Conservation (phyloP, 2,797 vertebrate genomes). For the Discoglossus pictus region DNA sequence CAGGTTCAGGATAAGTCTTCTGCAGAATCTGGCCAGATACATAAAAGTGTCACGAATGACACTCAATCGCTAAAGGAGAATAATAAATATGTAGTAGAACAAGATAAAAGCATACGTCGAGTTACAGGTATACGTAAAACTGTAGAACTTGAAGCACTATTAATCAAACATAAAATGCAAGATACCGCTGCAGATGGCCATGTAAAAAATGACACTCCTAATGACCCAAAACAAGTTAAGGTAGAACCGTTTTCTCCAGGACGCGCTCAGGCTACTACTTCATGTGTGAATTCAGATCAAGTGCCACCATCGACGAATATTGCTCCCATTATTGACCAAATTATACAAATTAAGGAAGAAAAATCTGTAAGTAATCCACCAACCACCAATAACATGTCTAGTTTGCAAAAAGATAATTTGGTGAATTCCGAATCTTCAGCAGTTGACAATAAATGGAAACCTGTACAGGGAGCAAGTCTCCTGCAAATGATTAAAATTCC, state of each 20-base stretch:
- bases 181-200: conserved; percentile 63
- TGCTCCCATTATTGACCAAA: not conserved
- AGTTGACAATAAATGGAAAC: conserved; percentile 88
- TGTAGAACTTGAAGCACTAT: conserved; percentile 37
- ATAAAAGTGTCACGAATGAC: conserved; percentile 21
- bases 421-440: conserved; percentile 52
- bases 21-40: conserved; percentile 52
- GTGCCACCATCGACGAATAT: not conserved
- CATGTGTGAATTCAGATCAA: not conserved
- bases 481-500: conserved; percentile 54
- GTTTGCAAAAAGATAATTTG: conserved; percentile 60
- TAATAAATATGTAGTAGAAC: conserved; percentile 51
- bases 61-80: conserved; percentile 52
- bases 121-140: conserved; percentile 56
- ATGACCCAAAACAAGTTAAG: conserved; percentile 4
- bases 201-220: conserved; percentile 84
- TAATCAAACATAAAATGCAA: conserved; percentile 54
- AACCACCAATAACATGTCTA: not conserved
- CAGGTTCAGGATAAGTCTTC: conserved; percentile 46
- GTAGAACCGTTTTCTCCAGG: not conserved
- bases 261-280: not conserved
- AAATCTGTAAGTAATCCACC: not conserved
- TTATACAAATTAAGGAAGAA: conserved; percentile 4
- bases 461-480: conserved; percentile 80
- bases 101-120: conserved; percentile 50